Conservation (phyloP, 2,113 vertebrate genomes). For the Crocuta crocuta region DNA sequence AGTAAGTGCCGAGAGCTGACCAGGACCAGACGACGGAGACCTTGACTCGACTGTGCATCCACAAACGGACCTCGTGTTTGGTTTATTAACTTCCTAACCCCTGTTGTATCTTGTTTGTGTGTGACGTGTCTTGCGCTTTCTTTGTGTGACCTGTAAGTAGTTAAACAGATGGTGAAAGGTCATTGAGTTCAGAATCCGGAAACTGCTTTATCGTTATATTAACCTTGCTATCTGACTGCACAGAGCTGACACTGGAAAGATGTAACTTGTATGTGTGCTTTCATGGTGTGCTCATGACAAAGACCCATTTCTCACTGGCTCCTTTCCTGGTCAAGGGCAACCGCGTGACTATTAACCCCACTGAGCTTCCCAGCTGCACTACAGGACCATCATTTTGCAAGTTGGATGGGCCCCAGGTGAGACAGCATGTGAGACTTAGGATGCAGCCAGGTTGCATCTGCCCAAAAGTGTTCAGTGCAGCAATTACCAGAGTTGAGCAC, state of each 20-base stretch:
- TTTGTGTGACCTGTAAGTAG: background rate
- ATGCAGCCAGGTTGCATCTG: background rate
- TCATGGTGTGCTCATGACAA: background rate
- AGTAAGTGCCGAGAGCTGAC: background rate
- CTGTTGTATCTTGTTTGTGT: background rate
- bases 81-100: background rate
- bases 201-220: background rate
- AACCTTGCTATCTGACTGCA: background rate
- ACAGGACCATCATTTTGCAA: background rate
- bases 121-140: background rate
- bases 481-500: background rate
- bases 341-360: fast-evolving
- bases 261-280: background rate
- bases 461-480: background rate
- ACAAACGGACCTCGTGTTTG: background rate
- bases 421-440: too few relatives aligned
- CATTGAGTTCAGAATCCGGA: background rate
- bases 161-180: background rate
- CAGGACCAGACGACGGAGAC: background rate
- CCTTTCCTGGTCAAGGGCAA: background rate
- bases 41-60: background rate
- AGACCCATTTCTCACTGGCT: background rate
- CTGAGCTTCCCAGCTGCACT: background rate
- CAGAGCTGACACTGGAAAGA: background rate
- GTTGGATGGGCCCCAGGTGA: background rate